Evolutionary conservation across 92 coral and sea anemone genomes (phyloP), one percentile per base, ranked within the genome.

Genomic region (Phymanthus crucifer): DNA sequence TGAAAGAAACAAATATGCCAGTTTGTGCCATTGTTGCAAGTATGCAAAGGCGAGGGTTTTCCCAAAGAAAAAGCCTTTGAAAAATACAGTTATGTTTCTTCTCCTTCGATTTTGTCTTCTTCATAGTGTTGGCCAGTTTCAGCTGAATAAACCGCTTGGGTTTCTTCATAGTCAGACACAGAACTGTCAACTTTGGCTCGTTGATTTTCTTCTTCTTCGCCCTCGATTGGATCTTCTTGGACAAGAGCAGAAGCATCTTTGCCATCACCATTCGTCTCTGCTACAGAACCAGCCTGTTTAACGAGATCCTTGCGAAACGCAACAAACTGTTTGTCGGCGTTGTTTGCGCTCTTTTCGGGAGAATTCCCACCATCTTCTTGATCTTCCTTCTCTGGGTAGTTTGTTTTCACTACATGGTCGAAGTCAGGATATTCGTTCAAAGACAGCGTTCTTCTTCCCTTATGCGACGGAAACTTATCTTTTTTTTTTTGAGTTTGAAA

Each of bases 171-270:
- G 12, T 52, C 26, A n/a, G 26, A 48, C 18, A 12, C 23, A n/a
- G 61, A 52, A 52, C 61, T 52, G 61, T 19, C 26, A 6, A 43
- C 48, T 1, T 6, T 8, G 48, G 11, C 61, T 19, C 14, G 50
- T 52, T n/a, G 61, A 19, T 52, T 5, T 19, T 52, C 36, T 68
- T 68, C 38, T 32, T 68, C 72, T 68, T 68, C 72, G 72, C 43
- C 72, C 34, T 32, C 72, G 34, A 27, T 32, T 37, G 27, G n/a
- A 27, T 68, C 43, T 37, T 68, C 43, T 37, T 68, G 9, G 10
- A 32, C 72, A 27, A n/a, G 38, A 18, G 31, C 70, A 14, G 31
- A n/a, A 14, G 31, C 21, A 1, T 68, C 34, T 37, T 68, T 27
- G 5, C 16, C 34, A 32, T 68, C 72, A 32, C 13, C 72, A 27